Base-by-base conservation (phyloP, 2,888 invertebrate species). In the Drosophila prostipennis region DNA sequence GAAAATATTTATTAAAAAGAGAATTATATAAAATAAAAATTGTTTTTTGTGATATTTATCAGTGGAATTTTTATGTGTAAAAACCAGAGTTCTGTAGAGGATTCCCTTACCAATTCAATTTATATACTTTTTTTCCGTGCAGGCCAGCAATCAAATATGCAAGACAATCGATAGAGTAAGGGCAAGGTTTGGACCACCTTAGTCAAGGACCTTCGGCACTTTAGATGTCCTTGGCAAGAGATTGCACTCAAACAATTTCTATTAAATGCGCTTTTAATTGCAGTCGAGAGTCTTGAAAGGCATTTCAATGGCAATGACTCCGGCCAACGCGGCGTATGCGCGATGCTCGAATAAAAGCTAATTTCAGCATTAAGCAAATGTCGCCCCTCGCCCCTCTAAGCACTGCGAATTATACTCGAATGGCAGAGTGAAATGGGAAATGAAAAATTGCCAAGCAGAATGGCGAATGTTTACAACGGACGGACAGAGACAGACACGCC, bases 191-290 rank as follows among this genome's bases (percentile, higher is more conserved):
- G 26, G 53, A 55, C 43, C 58, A 58, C 45, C 34, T 34, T 34
- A 23, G 49, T 63, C 46, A 34, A 61, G 61, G 58, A 49, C 58
- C 63, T 57, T 64, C 10, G 14, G 23, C 59, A 52, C 52, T 63
- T 36, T 39, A 40, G 51, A 45, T 65, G 65, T 63, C 67, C 75
- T 63, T 74, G 75, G 65, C 63, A 13, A 64, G 67, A 71, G 58
- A 55, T 60, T 60, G 80, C 68, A 64, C 56, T 72, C 78, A 68
- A 78, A 80, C 70, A 79, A 78, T 78, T 79, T 79, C 68, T 79
- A 78, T 78, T 58, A 80, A 80, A 78, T 80, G 71, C 79, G 81
- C 74, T 69, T 78, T 78, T 80, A 78, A 78, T 80, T 78, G 79
- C 61, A 53, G 60, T 19, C 16, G 49, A 60, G 48, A 32, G 56